These are phyloP conservation scores for Eustalomyia histrio DNA, from an alignment of 2,888 invertebrate genomes.

Conservation along the genomic window DNA sequence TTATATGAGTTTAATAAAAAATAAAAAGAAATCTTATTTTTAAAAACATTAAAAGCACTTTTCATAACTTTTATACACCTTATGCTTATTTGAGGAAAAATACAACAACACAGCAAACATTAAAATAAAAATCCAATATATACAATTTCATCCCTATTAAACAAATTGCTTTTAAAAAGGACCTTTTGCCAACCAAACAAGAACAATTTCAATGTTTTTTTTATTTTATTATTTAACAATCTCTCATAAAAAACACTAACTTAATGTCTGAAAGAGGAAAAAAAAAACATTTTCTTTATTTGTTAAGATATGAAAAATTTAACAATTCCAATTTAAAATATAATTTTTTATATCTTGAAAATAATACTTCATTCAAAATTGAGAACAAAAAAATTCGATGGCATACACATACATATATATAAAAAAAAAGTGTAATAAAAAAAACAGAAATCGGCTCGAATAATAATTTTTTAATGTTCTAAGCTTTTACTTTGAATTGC, in stretches of 20 bases:
- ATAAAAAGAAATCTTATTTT: slow-evolving; percentile 49
- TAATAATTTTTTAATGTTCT: slow-evolving; percentile 63
- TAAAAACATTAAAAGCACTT: slow-evolving; percentile 58
- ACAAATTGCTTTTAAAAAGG: slow-evolving; percentile 59
- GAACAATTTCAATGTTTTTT: slow-evolving; percentile 38
- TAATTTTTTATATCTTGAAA: slow-evolving; percentile 57
- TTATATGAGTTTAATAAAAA: slow-evolving; percentile 43
- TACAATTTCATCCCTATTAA: slow-evolving; percentile 65
- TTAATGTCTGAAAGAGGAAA: slow-evolving; percentile 48
- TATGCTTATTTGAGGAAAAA: slow-evolving; percentile 29
- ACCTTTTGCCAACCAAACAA: slow-evolving; percentile 34
- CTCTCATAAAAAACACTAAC: slow-evolving; percentile 56
- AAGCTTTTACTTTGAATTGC: slow-evolving; percentile 52
- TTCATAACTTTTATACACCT: slow-evolving; percentile 59
- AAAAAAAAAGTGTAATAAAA: slow-evolving; percentile 7
- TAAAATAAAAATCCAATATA: slow-evolving; percentile 59
- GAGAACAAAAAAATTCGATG: slow-evolving; percentile 12
- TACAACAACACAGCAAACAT: slow-evolving; percentile 49
- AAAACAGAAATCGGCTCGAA: slow-evolving; percentile 29
- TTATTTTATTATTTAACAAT: slow-evolving; percentile 50
- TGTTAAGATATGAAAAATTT: slow-evolving; percentile 53
- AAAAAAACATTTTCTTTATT: slow-evolving; percentile 46
- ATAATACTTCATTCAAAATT: slow-evolving; percentile 57
- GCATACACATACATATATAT: slow-evolving; percentile 13
- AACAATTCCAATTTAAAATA: slow-evolving; percentile 65